Percentiles rank a stretch among this genome's conserved stretches.
phyloP scores from a whole-genome alignment of 2,113 vertebrate species.

The Nothobranchius furzeri region DNA sequence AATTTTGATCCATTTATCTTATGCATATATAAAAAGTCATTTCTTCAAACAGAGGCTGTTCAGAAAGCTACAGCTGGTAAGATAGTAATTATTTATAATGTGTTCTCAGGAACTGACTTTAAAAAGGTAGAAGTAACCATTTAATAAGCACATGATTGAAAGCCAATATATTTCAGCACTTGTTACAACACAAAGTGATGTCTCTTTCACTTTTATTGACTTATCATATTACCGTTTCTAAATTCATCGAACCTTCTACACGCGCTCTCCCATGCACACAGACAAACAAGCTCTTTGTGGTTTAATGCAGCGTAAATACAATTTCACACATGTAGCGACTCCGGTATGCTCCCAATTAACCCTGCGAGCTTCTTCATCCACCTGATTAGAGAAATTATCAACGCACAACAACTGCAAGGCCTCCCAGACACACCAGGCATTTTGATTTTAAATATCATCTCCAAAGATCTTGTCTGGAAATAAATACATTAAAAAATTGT shows the following conservation, averaged over 20 bases:
- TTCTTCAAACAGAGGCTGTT: too few relatives aligned
- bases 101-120: too few relatives aligned
- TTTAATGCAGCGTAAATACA: slow-evolving; percentile 69
- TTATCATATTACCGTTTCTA: slow-evolving; percentile 46
- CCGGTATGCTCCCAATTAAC: slow-evolving; percentile 79
- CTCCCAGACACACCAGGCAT: slow-evolving; percentile 13
- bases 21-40: too few relatives aligned
- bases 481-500: too few relatives aligned
- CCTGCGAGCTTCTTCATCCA: slow-evolving; percentile 71
- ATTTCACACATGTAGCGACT: slow-evolving; percentile 73
- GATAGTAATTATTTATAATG: too few relatives aligned
- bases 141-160: neutral
- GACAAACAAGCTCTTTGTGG: slow-evolving; percentile 50
- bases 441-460: slow-evolving; percentile 37
- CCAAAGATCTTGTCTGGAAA: slow-evolving; percentile 13
- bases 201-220: slow-evolving; percentile 65
- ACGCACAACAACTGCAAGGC: slow-evolving; percentile 65
- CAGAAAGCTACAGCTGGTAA: too few relatives aligned
- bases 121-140: too few relatives aligned
- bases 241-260: slow-evolving; percentile 40
- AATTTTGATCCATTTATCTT: too few relatives aligned
- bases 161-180: slow-evolving; percentile 8
- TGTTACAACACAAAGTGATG: slow-evolving; percentile 25
- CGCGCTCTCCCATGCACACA: slow-evolving; percentile 34
- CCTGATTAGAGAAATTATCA: slow-evolving; percentile 79